Evolutionary conservation across 2,888 invertebrate genomes (phyloP), one percentile per base, ranked within the genome.

Genomic region (Acrocyrtus sp.): DNA sequence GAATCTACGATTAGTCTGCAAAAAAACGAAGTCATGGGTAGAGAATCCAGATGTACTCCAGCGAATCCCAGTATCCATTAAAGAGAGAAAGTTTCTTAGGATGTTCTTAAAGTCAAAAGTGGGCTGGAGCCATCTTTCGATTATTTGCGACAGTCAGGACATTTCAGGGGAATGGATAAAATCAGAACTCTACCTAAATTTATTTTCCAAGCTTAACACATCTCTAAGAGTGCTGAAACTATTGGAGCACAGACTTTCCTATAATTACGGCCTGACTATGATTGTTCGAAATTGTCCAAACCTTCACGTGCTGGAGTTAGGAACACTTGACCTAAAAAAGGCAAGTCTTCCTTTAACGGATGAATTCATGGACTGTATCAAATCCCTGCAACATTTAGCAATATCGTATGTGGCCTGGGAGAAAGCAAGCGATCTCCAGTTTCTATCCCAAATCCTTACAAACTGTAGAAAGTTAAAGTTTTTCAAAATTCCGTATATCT

Each of bases 381-480:
- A 10, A 12, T 26, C 22, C 17, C n/a, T 69, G 56, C 17, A 21
- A 27, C 2, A 0, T 0, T 27, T 69, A 2, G 34, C 19, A 21
- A 56, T 69, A 19, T 53, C 43, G 1, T 69, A 62, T 26, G 50
- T 62, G 15, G 69, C 69, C 1, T 69, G 69, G 69, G 54, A 62
- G 26, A 19, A 6, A 4, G 56, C 39, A 24, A 43, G 54, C 10
- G 69, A 69, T 48, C 47, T 69, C 1, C 39, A 54, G 27, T 26
- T 61, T n/a, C 41, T 69, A 5, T 24, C 47, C n/a, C 17, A 54
- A 17, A 4, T 53, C 12, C 10, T 63, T 3, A 10, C 5, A 0
- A 19, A 27, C 22, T 50, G 53, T 45, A 47, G 1, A 19, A 54
- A 62, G 4, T 29, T 69, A n/a, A 12, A 10, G 5, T 56, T 34